Conservation (phyloP, 2,113 vertebrate genomes). For the Corvus hawaiiensis region DNA sequence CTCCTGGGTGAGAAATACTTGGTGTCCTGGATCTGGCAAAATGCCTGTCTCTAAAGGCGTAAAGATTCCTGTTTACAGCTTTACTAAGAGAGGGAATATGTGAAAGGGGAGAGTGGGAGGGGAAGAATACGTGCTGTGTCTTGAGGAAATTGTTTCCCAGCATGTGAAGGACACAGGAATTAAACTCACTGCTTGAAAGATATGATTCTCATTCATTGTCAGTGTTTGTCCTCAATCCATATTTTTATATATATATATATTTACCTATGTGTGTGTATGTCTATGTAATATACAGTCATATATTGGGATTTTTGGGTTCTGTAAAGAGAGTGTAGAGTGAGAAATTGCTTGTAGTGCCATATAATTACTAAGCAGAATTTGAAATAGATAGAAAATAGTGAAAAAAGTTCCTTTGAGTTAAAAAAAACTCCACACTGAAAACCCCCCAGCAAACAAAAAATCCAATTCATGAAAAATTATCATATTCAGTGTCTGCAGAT, state of each 20-base stretch:
- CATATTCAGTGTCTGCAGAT: neutral
- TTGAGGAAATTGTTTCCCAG: neutral
- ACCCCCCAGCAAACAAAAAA: neutral
- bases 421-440: neutral
- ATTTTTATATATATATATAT: accelerated
- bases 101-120: neutral
- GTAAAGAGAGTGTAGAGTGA: neutral
- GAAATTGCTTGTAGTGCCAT: neutral
- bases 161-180: neutral
- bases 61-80: neutral
- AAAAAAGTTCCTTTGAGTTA: neutral
- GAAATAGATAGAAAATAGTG: neutral
- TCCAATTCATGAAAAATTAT: neutral
- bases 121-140: neutral
- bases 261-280: neutral
- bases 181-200: neutral
- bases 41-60: accelerated
- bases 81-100: neutral
- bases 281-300: neutral
- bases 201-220: neutral
- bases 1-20: neutral
- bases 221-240: neutral
- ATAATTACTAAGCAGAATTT: neutral
- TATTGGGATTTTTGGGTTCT: neutral
- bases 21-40: neutral